These are phyloP conservation scores for Dynastes tityus DNA, from an alignment of 2,888 invertebrate species.

Conservation along the genomic window DNA sequence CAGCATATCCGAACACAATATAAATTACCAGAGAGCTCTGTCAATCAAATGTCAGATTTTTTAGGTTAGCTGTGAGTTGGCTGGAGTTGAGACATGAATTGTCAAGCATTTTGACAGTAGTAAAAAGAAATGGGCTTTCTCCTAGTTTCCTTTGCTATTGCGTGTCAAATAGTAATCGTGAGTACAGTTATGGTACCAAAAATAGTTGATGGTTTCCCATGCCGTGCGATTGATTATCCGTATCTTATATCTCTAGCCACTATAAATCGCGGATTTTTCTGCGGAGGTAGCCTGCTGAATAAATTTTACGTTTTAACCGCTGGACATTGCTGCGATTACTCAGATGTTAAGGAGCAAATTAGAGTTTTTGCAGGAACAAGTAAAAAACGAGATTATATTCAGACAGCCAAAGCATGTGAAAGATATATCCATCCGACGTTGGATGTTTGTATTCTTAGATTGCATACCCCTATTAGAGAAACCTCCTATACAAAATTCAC, in stretches of 20 bases:
- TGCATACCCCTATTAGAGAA: constrained; percentile 4
- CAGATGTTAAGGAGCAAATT: constrained; percentile 5
- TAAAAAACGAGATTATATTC: constrained; percentile 6
- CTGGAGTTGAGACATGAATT: background rate
- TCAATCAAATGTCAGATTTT: too few species aligned
- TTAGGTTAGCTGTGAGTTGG: too few species aligned
- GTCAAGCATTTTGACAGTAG: background rate
- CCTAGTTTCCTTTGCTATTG: background rate
- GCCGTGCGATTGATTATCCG: constrained; percentile 12
- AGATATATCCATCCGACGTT: constrained; percentile 2
- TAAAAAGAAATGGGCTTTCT: background rate
- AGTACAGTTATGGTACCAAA: background rate
- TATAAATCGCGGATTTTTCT: background rate
- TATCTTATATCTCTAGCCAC: constrained; percentile 15
- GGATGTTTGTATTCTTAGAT: constrained; percentile 23
- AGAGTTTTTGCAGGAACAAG: constrained; percentile 12
- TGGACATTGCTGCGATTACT: constrained; percentile 37
- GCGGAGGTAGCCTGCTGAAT: constrained; percentile 24
- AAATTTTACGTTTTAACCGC: constrained; percentile 28
- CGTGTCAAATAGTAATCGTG: background rate
- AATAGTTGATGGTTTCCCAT: constrained; percentile 10
- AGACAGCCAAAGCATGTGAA: constrained; percentile 18
- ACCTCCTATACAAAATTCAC: constrained; percentile 8
- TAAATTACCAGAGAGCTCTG: too few species aligned
- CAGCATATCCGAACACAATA: too few species aligned